Conservation (phyloP, 2,888 invertebrate genomes). For the Orchesellides sinensis region DNA sequence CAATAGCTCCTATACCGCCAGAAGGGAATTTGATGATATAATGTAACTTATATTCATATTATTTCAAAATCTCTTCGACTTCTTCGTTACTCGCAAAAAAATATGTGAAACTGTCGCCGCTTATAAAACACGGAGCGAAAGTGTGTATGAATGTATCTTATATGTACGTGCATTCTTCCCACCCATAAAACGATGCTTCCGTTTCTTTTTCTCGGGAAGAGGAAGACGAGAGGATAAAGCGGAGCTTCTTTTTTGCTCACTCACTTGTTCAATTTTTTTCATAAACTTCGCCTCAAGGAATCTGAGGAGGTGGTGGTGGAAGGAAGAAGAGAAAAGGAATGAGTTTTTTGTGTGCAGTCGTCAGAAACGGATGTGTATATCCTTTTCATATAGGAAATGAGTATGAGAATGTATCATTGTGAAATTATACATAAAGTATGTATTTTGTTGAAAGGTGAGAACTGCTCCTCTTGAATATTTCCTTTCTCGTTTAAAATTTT, state of each 20-base stretch:
- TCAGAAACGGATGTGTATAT: neutral
- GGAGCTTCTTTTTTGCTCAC: neutral
- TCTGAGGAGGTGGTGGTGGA: too few relatives aligned
- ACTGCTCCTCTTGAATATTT: neutral
- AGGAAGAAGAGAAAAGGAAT: neutral
- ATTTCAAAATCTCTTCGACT: neutral
- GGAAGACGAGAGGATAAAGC: too few relatives aligned
- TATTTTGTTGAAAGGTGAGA: neutral
- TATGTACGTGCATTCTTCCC: neutral
- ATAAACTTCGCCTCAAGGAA: neutral
- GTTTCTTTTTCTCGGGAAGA: neutral
- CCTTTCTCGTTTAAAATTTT: too few relatives aligned
- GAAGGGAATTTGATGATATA: conserved; percentile 1
- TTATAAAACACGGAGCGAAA: neutral
- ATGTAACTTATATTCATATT: conserved; percentile 13
- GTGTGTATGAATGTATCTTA: neutral
- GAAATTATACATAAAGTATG: neutral
- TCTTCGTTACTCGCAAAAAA: neutral
- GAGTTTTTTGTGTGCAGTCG: neutral
- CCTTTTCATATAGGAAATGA: neutral
- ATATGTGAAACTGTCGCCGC: neutral
- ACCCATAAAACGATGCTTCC: neutral
- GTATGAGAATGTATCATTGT: neutral
- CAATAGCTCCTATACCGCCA: neutral
- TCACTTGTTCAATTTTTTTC: neutral